phyloP scores from a whole-genome alignment of 2,888 invertebrate genomes.

The Luperina testacea region DNA sequence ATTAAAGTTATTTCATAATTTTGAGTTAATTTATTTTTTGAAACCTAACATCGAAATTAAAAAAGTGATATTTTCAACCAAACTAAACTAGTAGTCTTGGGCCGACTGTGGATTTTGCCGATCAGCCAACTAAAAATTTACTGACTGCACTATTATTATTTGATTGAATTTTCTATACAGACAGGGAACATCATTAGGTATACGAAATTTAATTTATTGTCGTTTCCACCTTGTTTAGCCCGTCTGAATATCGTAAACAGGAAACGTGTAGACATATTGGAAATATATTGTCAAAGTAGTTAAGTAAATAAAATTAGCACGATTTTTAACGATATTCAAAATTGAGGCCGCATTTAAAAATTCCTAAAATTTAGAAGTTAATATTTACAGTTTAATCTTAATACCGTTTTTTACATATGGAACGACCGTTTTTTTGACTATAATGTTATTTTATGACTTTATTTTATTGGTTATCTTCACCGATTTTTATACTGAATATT shows the following conservation, averaged over 20 bases:
- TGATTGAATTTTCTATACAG: background rate
- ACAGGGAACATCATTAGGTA: background rate
- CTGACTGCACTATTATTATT: background rate
- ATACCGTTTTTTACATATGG: slow-evolving; percentile 7
- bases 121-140: background rate
- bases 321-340: background rate
- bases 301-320: slow-evolving; percentile 10
- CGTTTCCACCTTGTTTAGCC: background rate
- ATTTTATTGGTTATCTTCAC: background rate
- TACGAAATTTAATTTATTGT: background rate
- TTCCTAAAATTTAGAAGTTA: background rate
- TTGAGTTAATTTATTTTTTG: no score
- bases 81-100: background rate
- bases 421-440: background rate
- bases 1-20: no score
- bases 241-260: background rate
- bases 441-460: background rate
- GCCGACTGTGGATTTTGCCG: background rate
- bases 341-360: slow-evolving; percentile 14
- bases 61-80: background rate
- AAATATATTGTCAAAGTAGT: background rate
- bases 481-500: background rate
- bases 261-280: no score
- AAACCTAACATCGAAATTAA: background rate
- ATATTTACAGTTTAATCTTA: slow-evolving; percentile 30